These are phyloP conservation scores for Bellardia pandia DNA, from an alignment of 2,888 invertebrate species.

Conservation along the genomic window DNA sequence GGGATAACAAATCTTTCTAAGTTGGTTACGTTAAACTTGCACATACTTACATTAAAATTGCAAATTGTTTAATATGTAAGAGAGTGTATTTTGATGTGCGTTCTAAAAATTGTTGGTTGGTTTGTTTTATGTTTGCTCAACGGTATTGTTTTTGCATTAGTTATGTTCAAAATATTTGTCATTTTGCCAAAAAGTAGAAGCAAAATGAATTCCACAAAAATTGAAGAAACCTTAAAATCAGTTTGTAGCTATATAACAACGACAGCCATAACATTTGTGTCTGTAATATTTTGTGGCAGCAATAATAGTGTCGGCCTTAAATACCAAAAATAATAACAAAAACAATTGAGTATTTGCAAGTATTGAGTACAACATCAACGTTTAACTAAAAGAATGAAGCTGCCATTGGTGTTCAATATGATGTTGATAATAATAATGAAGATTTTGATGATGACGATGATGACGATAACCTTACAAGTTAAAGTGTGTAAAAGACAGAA, in stretches of 20 bases:
- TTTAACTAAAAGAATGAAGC: constrained; percentile 1
- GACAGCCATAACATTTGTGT: constrained; percentile 49
- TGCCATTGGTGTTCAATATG: constrained; percentile 19
- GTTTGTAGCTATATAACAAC: constrained; percentile 12
- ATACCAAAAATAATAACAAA: constrained; percentile 20
- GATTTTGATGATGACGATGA: constrained; percentile 18
- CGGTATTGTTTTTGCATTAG: not conserved
- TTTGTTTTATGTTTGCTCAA: constrained; percentile 46
- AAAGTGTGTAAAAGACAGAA: not conserved
- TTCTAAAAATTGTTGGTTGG: constrained; percentile 1
- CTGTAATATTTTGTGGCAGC: constrained; percentile 15
- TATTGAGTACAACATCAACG: constrained; percentile 37
- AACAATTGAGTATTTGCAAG: constrained; percentile 24
- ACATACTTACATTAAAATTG: not conserved
- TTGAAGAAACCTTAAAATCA: not conserved
- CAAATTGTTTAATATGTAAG: constrained; percentile 1
- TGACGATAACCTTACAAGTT: constrained; percentile 16
- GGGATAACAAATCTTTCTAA: not conserved
- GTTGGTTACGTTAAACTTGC: not conserved
- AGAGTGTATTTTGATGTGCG: constrained; percentile 50
- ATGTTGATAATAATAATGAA: constrained; percentile 43
- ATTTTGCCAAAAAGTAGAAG: constrained; percentile 78
- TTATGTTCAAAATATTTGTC: constrained; percentile 78
- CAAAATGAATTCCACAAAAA: constrained; percentile 5
- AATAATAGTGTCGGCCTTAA: constrained; percentile 60